Evolutionary conservation across 1,140 invertebrate genomes (phyloP).

Genomic region (Orius insidiosus): DNA sequence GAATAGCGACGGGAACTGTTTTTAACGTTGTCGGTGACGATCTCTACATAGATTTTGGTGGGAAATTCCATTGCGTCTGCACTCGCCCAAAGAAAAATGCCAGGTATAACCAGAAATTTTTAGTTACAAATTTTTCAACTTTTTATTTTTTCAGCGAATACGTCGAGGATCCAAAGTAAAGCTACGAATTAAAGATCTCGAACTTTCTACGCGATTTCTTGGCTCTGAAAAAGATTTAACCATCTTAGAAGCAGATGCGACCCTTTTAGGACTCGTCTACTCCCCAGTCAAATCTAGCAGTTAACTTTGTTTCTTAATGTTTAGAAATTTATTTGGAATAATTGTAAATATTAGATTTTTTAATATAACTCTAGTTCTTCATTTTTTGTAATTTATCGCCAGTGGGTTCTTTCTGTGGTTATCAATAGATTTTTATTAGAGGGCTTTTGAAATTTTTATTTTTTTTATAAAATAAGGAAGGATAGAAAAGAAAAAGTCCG

Average conservation of each 20-base stretch:
- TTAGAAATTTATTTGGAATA: no score
- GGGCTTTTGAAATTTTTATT: no score
- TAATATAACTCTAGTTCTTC: no score
- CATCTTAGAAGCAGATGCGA: constrained; percentile 81
- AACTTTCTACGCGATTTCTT: constrained; percentile 77
- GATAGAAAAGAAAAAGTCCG: no score
- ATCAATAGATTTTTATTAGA: no score
- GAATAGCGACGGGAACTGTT: constrained; percentile 73
- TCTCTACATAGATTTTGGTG: constrained; percentile 96
- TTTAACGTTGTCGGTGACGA: constrained; percentile 80
- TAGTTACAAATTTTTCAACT: background rate
- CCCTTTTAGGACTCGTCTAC: constrained; percentile 44
- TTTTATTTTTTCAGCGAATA: constrained; percentile 48
- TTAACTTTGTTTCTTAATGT: no score
- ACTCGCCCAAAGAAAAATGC: constrained; percentile 52
- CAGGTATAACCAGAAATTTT: constrained; percentile 31
- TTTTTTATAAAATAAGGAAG: no score
- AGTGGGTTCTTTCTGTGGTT: no score
- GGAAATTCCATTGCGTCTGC: constrained; percentile 96
- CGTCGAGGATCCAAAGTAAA: constrained; percentile 64
- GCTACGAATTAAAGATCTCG: constrained; percentile 66
- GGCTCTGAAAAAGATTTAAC: constrained; percentile 76
- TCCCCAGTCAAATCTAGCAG: constrained; percentile 11
- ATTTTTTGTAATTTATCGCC: no score
- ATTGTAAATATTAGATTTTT: no score